phyloP scores from a whole-genome alignment of 1,140 invertebrate genomes.

The Ganaspis sp. region DNA sequence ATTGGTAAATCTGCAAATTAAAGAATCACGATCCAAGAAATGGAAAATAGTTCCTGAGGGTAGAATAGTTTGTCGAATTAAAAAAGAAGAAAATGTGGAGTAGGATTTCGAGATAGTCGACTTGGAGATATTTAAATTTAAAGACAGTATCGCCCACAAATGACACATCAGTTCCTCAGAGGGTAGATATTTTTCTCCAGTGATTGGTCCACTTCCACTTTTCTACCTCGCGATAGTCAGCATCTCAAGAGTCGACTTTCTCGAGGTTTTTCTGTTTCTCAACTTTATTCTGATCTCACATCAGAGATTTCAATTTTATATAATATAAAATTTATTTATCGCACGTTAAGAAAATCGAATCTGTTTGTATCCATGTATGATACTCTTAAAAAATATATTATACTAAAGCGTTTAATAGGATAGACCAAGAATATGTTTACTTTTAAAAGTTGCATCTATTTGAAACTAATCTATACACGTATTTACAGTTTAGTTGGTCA shows the following conservation, averaged over 20 bases:
- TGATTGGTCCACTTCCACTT: slow-evolving; percentile 16
- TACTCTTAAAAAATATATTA: not conserved
- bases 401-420: not conserved
- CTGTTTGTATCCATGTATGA: not conserved
- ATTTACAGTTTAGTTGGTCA: too few species aligned
- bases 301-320: not conserved
- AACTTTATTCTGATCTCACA: not conserved
- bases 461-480: too few species aligned
- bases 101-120: slow-evolving; percentile 5
- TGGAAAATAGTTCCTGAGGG: not conserved
- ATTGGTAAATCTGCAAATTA: not conserved
- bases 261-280: not conserved
- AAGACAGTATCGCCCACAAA: not conserved
- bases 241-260: not conserved
- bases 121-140: not conserved
- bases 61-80: not conserved
- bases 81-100: not conserved
- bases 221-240: not conserved
- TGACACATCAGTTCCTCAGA: not conserved
- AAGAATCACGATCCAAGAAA: not conserved
- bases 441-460: too few species aligned
- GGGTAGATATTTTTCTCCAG: not conserved
- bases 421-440: not conserved
- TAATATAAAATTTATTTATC: not conserved
- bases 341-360: not conserved